These are phyloP conservation scores for Dasysyrphus tricinctus DNA, from an alignment of 2,888 invertebrate species.

Conservation along the genomic window DNA sequence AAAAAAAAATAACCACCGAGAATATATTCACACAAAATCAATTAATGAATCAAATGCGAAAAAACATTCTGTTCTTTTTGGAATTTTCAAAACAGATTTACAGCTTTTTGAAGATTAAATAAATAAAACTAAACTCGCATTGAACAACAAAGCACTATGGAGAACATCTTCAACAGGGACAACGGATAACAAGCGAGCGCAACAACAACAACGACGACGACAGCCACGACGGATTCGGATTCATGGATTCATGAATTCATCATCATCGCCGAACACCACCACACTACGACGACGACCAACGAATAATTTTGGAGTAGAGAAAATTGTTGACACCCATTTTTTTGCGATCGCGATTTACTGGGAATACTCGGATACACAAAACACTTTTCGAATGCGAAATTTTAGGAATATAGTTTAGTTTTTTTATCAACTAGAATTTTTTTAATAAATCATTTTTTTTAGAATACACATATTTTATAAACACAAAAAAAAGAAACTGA, in stretches of 20 bases:
- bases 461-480: background rate
- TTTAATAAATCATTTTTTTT: conserved; percentile 7
- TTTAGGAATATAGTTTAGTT: background rate
- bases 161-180: conserved; percentile 42
- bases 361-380: conserved; percentile 32
- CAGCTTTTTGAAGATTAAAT: conserved; percentile 33
- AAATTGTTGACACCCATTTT: conserved; percentile 76
- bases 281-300: conserved; percentile 47
- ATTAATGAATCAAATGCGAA: conserved; percentile 39
- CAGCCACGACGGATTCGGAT: conserved; percentile 37
- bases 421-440: background rate
- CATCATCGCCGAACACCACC: conserved; percentile 44
- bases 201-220: conserved; percentile 27
- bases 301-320: conserved; percentile 72
- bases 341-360: conserved; percentile 63
- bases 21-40: conserved; percentile 39
- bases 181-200: background rate
- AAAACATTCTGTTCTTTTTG: conserved; percentile 36
- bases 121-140: conserved; percentile 38
- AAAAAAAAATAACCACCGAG: conserved; percentile 32
- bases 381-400: conserved; percentile 6
- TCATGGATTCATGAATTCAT: conserved; percentile 52
- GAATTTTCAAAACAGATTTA: background rate
- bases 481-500: conserved; percentile 20
- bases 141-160: conserved; percentile 57